Evolutionary conservation across 2,113 vertebrate genomes (phyloP).

Genomic region (Cochlearius cochlearius): DNA sequence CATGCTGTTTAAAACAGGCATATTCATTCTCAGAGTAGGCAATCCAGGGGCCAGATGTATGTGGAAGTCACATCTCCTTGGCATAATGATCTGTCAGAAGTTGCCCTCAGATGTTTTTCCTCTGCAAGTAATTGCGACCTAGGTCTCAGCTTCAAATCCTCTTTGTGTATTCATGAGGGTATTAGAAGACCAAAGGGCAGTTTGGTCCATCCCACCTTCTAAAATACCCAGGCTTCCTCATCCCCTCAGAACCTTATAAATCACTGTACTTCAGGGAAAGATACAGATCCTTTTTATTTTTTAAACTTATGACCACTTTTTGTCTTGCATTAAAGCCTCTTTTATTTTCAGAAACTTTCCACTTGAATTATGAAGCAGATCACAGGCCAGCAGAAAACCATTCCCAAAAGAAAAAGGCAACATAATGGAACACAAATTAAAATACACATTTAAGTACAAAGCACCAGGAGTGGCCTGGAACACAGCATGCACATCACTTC

Average conservation of each 20-base stretch:
- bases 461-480: background rate
- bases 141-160: background rate
- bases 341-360: conserved; percentile 11
- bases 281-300: background rate
- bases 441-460: background rate
- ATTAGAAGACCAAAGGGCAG: background rate
- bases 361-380: conserved; percentile 3
- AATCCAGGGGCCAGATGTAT: background rate
- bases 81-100: background rate
- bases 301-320: background rate
- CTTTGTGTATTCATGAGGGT: background rate
- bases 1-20: background rate
- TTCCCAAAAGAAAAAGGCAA: conserved; percentile 19
- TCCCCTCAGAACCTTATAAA: conserved; percentile 8
- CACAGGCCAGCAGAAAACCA: background rate
- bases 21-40: background rate
- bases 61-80: background rate
- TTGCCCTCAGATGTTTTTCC: background rate
- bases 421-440: conserved; percentile 15
- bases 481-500: background rate
- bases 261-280: background rate
- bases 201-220: background rate
- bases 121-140: background rate
- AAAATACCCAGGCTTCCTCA: background rate
- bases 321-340: background rate